These are phyloP conservation scores for Petrolisthes cinctipes DNA, from an alignment of 2,888 invertebrate genomes.

Conservation along the genomic window DNA sequence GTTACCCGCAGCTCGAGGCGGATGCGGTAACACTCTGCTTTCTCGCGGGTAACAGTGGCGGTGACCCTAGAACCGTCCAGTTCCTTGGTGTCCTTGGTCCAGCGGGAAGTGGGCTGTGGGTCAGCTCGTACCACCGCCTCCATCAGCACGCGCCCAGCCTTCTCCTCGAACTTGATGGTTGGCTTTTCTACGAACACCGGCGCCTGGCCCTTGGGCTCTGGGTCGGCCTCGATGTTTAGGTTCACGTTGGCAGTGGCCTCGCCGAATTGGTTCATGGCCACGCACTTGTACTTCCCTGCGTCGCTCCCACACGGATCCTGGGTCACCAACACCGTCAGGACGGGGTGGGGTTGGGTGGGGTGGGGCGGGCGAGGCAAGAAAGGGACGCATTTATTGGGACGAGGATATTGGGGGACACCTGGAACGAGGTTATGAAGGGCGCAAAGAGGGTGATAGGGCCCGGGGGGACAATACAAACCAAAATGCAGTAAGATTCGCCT, in stretches of 20 bases:
- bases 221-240: slow-evolving; percentile 73
- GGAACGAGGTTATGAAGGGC: background rate
- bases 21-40: slow-evolving; percentile 63
- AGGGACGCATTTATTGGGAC: background rate
- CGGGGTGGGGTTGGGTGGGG: background rate
- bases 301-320: slow-evolving; percentile 72
- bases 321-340: slow-evolving; percentile 49
- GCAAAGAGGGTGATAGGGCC: background rate
- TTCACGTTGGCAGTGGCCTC: slow-evolving; percentile 73
- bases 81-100: slow-evolving; percentile 76
- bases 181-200: slow-evolving; percentile 85
- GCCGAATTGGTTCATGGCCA: slow-evolving; percentile 72
- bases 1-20: slow-evolving; percentile 66
- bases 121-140: slow-evolving; percentile 81
- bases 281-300: slow-evolving; percentile 74
- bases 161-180: slow-evolving; percentile 73
- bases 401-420: background rate
- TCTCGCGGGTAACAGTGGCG: slow-evolving; percentile 60
- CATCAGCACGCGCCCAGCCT: slow-evolving; percentile 86
- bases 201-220: slow-evolving; percentile 79
- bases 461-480: background rate
- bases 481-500: background rate
- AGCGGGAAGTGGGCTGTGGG: slow-evolving; percentile 72
- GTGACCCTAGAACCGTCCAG: slow-evolving; percentile 62
- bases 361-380: background rate